These are phyloP conservation scores for Dreissena rostriformis DNA, from an alignment of 1,140 invertebrate genomes.

Conservation along the genomic window DNA sequence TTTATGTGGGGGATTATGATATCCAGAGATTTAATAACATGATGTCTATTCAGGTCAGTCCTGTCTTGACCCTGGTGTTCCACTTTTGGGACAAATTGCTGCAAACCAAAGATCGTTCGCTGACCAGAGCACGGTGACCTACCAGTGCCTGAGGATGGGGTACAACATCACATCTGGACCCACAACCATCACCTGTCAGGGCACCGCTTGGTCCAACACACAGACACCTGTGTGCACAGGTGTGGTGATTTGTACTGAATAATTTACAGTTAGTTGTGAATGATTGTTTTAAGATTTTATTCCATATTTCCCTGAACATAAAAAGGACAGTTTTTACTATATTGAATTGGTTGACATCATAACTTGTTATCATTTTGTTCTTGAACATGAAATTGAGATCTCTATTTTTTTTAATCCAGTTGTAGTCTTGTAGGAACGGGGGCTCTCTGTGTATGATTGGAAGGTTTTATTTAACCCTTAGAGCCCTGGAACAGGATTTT, in stretches of 20 bases:
- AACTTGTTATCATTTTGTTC: no score
- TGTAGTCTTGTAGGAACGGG: no score
- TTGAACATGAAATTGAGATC: no score
- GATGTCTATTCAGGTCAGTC: conserved; percentile 7
- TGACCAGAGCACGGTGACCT: conserved; percentile 22
- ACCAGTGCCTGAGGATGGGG: conserved; percentile 7
- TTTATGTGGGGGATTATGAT: background rate
- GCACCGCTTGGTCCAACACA: conserved; percentile 15
- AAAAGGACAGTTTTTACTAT: no score
- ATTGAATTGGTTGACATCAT: no score
- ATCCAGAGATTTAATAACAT: background rate
- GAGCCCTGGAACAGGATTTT: no score
- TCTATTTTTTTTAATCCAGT: no score
- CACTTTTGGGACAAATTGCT: conserved; percentile 11
- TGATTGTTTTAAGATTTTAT: no score
- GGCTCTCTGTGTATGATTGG: no score
- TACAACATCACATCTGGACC: background rate
- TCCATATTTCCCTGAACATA: no score
- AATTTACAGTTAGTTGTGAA: no score
- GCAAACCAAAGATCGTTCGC: conserved; percentile 6
- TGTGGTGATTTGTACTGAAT: background rate
- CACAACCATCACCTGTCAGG: conserved; percentile 3
- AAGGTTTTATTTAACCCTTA: no score
- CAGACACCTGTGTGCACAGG: conserved; percentile 46
- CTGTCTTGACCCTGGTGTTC: conserved; percentile 33